These are phyloP conservation scores for Gallinago paraguaiae DNA, from an alignment of 2,113 vertebrate genomes.

Conservation along the genomic window DNA sequence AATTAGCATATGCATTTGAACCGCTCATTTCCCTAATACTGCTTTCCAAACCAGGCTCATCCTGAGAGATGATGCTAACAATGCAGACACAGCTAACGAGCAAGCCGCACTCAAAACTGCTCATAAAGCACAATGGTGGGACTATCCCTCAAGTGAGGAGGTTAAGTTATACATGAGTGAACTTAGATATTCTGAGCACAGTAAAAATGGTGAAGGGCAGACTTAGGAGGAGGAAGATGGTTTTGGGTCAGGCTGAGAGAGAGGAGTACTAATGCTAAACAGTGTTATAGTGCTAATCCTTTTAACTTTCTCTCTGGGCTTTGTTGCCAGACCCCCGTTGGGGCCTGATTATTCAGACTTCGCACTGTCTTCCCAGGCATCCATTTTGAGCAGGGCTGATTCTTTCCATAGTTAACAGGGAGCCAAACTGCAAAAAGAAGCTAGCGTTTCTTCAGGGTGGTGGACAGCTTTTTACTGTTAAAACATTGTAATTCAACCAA, in stretches of 20 bases:
- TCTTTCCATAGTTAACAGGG: background rate
- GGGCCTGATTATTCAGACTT: conserved; percentile 3
- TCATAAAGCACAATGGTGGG: background rate
- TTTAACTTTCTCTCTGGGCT: conserved; percentile 23
- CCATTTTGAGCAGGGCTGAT: background rate
- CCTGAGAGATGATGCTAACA: background rate
- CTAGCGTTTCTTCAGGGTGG: conserved; percentile 6
- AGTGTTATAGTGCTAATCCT: conserved; percentile 29
- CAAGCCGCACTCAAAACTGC: background rate
- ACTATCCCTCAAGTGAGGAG: background rate
- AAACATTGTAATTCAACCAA: conserved; percentile 10
- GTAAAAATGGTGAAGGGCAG: background rate
- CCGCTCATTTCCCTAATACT: background rate
- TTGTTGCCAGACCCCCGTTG: background rate
- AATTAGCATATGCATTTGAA: background rate
- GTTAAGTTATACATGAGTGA: background rate
- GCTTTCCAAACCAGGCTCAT: background rate
- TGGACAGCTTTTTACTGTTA: background rate
- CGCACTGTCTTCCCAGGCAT: background rate
- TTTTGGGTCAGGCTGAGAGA: background rate
- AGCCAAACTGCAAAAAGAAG: background rate
- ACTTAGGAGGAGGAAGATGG: background rate
- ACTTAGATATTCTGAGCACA: background rate
- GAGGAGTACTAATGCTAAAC: background rate
- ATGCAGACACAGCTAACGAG: background rate